Percentiles rank a stretch among this genome's conserved stretches.
Evolutionary conservation across 2,888 invertebrate species (phyloP).

Genomic region (Reticulitermes lucifugus): DNA sequence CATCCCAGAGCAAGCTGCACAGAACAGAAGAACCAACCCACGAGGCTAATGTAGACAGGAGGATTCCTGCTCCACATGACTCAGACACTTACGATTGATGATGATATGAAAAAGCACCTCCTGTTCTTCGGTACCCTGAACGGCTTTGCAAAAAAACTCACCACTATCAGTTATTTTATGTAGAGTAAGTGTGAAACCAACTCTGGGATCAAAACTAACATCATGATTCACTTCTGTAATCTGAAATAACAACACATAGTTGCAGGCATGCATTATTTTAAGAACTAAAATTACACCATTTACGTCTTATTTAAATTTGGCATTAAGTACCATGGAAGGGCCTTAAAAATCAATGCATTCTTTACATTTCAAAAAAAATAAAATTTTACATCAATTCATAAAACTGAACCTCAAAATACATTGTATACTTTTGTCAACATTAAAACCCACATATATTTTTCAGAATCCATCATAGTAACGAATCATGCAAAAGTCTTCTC

Average conservation of each 20-base stretch:
- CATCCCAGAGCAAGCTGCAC: slow-evolving; percentile 34
- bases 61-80: background rate
- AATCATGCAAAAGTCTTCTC: too few relatives aligned
- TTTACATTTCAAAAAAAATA: too few relatives aligned
- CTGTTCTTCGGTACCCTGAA: background rate
- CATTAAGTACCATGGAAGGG: background rate
- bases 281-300: background rate
- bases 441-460: too few relatives aligned
- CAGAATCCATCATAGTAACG: too few relatives aligned
- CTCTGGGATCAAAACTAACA: slow-evolving; percentile 49
- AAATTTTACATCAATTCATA: too few relatives aligned
- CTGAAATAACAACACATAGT: slow-evolving; percentile 42
- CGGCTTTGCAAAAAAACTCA: background rate
- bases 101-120: background rate
- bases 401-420: too few relatives aligned
- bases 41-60: background rate
- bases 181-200: slow-evolving; percentile 54
- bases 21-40: slow-evolving; percentile 8
- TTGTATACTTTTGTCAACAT: too few relatives aligned
- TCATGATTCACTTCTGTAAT: slow-evolving; percentile 41
- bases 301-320: slow-evolving; percentile 7
- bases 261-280: background rate
- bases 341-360: too few relatives aligned
- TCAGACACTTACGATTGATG: slow-evolving; percentile 16
- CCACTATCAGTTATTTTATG: slow-evolving; percentile 11